phyloP scores from a whole-genome alignment of 2,113 vertebrate species.

The Podiceps cristatus region DNA sequence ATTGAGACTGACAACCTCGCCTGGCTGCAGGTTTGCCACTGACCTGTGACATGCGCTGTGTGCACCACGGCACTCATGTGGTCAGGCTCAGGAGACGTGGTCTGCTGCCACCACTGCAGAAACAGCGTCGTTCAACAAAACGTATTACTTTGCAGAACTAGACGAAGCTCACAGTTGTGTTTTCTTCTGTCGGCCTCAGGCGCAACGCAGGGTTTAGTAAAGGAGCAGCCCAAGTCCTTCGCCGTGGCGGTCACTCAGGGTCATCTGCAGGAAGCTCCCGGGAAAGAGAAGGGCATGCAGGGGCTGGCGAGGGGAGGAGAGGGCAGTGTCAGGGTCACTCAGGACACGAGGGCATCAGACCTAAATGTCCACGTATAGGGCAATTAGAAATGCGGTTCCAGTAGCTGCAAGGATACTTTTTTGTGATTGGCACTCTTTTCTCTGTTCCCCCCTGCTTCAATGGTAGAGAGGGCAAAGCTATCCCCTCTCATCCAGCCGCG shows the following conservation, averaged over 20 bases:
- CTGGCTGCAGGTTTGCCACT: background rate
- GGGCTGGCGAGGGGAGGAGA: background rate
- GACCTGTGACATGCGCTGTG: too few relatives aligned
- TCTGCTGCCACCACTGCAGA: background rate
- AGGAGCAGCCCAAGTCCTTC: background rate
- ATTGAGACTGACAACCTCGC: background rate
- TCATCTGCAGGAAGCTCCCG: background rate
- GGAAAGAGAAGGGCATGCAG: background rate
- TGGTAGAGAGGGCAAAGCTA: background rate
- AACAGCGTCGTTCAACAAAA: background rate
- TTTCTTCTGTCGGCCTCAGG: background rate
- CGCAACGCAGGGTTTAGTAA: background rate
- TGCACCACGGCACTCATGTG: accelerated
- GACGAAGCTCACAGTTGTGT: background rate
- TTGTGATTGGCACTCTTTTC: background rate
- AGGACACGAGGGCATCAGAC: accelerated
- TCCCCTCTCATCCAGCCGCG: background rate
- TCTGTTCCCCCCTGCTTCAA: background rate
- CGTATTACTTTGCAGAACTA: background rate
- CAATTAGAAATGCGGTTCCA: background rate
- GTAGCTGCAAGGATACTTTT: background rate
- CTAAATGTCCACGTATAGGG: background rate
- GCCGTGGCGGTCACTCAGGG: accelerated
- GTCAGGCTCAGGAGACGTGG: background rate
- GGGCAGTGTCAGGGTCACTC: background rate